Conservation (phyloP, 2,888 invertebrate genomes). For the Chloroclysta siterata region DNA sequence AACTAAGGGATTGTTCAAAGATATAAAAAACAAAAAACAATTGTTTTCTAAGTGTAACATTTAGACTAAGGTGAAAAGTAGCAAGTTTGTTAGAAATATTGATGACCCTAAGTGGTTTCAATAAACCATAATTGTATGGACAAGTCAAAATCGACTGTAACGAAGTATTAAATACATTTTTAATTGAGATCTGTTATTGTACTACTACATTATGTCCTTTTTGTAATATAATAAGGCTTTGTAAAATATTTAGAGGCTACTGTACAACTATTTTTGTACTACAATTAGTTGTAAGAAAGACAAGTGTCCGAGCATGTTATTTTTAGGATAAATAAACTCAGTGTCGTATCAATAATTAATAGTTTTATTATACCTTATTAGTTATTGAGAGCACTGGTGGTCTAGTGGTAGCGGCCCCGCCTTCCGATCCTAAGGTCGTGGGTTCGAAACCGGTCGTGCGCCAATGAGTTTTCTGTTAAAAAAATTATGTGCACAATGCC, state of each 20-base stretch:
- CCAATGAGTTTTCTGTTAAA: too few relatives aligned
- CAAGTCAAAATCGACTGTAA: slow-evolving; percentile 21
- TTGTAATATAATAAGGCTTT: slow-evolving; percentile 27
- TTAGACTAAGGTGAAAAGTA: too few relatives aligned
- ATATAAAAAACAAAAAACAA: too few relatives aligned
- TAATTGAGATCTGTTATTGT: slow-evolving; percentile 22
- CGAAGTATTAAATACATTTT: slow-evolving; percentile 22
- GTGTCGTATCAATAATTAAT: slow-evolving; percentile 4
- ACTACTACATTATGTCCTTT: background rate
- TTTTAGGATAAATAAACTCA: slow-evolving; percentile 15
- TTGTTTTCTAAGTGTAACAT: too few relatives aligned
- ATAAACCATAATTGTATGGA: background rate
- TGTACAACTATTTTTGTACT: slow-evolving; percentile 69
- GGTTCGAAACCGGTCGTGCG: too few relatives aligned
- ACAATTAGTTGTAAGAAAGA: slow-evolving; percentile 46
- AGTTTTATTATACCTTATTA: slow-evolving; percentile 10
- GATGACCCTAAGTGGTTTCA: too few relatives aligned
- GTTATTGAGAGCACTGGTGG: too few relatives aligned
- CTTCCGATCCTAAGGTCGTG: too few relatives aligned
- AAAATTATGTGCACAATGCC: too few relatives aligned
- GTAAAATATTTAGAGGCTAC: slow-evolving; percentile 49
- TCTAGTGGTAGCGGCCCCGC: too few relatives aligned
- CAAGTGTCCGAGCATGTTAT: slow-evolving; percentile 43
- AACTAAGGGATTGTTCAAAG: too few relatives aligned
- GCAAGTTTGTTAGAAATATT: too few relatives aligned